Conservation (phyloP, 53 echinoderm and acorn worm species). For the Antedon mediterranea region DNA sequence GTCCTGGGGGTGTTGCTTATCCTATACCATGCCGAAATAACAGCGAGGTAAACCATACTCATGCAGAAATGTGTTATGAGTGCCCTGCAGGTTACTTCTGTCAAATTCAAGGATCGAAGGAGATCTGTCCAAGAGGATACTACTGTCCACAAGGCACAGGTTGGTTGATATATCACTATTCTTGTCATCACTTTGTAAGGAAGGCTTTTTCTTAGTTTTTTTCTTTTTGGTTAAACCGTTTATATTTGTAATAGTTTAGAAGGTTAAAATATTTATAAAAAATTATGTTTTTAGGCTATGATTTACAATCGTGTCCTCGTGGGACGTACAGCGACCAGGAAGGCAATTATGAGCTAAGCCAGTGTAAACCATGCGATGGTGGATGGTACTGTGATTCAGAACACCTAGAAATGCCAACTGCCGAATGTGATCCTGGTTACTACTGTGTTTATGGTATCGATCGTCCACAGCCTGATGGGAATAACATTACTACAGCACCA, state of each 20-base stretch:
- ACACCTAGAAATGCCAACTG: constrained; percentile 35
- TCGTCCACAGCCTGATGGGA: constrained; percentile 65
- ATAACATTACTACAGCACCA: constrained; percentile 41
- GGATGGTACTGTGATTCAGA: constrained; percentile 81
- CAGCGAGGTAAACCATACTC: constrained; percentile 94
- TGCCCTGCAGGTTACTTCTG: constrained; percentile 89
- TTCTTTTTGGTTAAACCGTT: too few relatives aligned
- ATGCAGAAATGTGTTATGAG: constrained; percentile 62
- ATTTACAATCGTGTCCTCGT: constrained; percentile 71
- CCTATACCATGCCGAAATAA: constrained; percentile 92
- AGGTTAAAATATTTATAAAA: not conserved
- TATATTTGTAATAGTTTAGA: not conserved
- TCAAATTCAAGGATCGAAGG: constrained; percentile 40
- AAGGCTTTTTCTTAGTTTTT: too few relatives aligned
- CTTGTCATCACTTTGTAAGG: too few relatives aligned
- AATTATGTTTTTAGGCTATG: constrained; percentile 31
- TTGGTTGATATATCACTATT: constrained; percentile 2
- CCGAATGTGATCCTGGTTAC: constrained; percentile 40
- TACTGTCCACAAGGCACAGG: constrained; percentile 95
- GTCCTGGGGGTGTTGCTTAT: constrained; percentile 65
- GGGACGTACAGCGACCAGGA: constrained; percentile 84
- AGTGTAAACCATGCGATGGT: constrained; percentile 73
- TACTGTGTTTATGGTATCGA: constrained; percentile 82
- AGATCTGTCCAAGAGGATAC: constrained; percentile 70
- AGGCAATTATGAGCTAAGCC: constrained; percentile 48